These are phyloP conservation scores for Clivina fossor DNA, from an alignment of 2,888 invertebrate genomes.

Conservation along the genomic window DNA sequence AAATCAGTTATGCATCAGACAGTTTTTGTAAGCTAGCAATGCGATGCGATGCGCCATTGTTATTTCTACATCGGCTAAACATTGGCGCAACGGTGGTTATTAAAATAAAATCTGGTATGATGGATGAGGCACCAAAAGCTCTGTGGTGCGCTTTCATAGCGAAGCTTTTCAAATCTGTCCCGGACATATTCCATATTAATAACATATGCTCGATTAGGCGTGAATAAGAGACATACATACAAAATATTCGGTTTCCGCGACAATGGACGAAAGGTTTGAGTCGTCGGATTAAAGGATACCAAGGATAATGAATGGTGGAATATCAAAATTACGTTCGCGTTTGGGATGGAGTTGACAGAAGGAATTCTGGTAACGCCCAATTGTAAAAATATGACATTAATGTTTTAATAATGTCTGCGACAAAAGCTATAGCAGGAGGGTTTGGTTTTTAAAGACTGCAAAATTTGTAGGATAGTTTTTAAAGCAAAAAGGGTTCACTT, in stretches of 20 bases:
- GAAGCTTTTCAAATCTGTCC: constrained; percentile 53
- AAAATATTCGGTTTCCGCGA: constrained; percentile 33
- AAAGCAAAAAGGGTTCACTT: no score
- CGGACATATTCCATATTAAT: constrained; percentile 53
- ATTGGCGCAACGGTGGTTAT: constrained; percentile 9
- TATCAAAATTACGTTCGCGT: constrained; percentile 49
- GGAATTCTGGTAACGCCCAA: constrained; percentile 52
- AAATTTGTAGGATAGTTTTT: no score
- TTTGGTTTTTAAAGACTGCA: not conserved
- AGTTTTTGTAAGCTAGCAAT: no score
- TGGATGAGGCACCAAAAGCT: constrained; percentile 17
- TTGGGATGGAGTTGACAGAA: constrained; percentile 51
- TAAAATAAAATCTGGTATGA: constrained; percentile 32
- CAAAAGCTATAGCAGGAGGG: not conserved
- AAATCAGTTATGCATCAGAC: no score
- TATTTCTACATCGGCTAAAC: not conserved
- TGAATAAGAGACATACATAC: constrained; percentile 51
- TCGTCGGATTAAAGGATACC: no score
- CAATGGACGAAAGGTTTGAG: constrained; percentile 21
- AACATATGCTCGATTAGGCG: constrained; percentile 55
- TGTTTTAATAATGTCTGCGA: constrained; percentile 51
- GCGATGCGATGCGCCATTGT: no score
- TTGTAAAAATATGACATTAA: constrained; percentile 55
- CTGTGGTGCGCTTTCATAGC: no score
- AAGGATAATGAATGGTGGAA: no score